Conservation (phyloP, 2,113 vertebrate genomes). For the Genyomyrus donnyi region DNA sequence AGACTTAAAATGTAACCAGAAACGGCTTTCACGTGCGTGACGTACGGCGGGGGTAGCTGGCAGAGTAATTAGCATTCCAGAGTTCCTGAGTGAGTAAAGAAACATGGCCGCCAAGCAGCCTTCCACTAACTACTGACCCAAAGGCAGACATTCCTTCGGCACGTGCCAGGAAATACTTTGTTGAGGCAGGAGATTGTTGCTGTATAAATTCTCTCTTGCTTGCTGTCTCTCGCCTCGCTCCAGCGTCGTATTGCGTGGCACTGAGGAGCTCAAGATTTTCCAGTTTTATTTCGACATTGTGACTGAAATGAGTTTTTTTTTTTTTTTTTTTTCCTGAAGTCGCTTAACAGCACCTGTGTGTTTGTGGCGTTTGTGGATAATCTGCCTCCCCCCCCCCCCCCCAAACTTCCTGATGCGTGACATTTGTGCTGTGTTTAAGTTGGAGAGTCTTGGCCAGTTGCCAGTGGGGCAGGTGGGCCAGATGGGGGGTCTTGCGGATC, state of each 20-base stretch:
- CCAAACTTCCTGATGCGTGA: neutral
- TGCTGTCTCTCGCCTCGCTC: constrained; percentile 31
- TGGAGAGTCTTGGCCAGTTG: neutral
- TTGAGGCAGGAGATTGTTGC: neutral
- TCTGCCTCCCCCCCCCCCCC: too few relatives aligned
- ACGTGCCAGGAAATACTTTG: constrained; percentile 33
- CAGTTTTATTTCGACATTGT: neutral
- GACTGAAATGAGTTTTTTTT: neutral
- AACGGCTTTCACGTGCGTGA: neutral
- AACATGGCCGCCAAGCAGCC: constrained; percentile 37
- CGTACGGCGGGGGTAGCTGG: neutral
- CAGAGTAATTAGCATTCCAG: constrained; percentile 1
- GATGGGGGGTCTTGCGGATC: neutral
- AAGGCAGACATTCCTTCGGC: constrained; percentile 36
- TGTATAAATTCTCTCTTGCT: constrained; percentile 16
- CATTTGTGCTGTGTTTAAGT: neutral
- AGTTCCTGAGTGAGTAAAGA: constrained; percentile 24
- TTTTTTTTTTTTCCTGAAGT: neutral
- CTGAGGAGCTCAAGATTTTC: neutral
- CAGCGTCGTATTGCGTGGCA: neutral
- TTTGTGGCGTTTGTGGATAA: neutral
- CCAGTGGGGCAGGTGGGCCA: neutral
- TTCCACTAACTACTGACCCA: constrained; percentile 33
- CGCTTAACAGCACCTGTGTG: neutral
- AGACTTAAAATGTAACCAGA: neutral